phyloP scores from a whole-genome alignment of 1,140 invertebrate genomes.

The Maniola jurtina region DNA sequence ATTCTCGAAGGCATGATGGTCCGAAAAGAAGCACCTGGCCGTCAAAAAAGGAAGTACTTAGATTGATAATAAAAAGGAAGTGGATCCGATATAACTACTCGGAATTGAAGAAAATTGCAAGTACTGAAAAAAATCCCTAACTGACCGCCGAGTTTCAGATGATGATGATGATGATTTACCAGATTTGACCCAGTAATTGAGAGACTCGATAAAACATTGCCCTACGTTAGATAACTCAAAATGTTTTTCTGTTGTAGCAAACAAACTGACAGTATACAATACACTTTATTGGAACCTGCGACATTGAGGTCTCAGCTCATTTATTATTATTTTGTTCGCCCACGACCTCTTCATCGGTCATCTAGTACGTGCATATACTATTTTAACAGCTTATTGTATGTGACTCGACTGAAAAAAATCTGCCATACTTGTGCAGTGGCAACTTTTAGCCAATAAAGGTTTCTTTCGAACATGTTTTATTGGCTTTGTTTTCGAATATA shows the following conservation, averaged over 20 bases:
- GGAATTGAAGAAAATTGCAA: no score
- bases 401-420: conserved; percentile 31
- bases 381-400: conserved; percentile 44
- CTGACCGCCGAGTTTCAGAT: no score
- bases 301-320: conserved; percentile 39
- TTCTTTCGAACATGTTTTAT: conserved; percentile 11
- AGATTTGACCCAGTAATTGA: no score
- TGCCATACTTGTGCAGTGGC: conserved; percentile 11
- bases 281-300: conserved; percentile 45
- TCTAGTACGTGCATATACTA: conserved; percentile 63
- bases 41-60: no score
- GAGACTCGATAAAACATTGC: no score
- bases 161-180: no score
- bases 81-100: no score
- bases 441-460: conserved; percentile 19
- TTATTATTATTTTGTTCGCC: conserved; percentile 32
- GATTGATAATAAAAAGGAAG: no score
- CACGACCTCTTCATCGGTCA: conserved; percentile 66
- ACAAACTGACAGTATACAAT: conserved; percentile 34
- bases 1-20: no score
- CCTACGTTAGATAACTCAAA: not conserved
- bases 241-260: conserved; percentile 39
- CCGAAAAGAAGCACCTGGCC: no score
- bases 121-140: no score
- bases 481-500: conserved; percentile 6